Evolutionary conservation across 2,888 invertebrate species (phyloP).

Genomic region (Cyrtodaria siliqua): DNA sequence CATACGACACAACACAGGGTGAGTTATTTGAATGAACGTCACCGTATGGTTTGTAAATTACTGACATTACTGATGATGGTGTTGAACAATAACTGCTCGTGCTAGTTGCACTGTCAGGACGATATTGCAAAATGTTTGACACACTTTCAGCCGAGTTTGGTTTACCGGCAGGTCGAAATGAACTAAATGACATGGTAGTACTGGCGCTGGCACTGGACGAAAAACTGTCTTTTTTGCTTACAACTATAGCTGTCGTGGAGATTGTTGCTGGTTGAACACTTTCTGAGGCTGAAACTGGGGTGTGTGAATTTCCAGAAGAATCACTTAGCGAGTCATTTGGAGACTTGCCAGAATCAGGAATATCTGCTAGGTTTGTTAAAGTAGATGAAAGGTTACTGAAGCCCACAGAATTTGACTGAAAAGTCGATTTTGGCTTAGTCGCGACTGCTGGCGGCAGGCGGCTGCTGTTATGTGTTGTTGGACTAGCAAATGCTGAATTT

Average conservation of each 20-base stretch:
- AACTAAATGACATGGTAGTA: constrained; percentile 64
- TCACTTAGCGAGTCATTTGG: background rate
- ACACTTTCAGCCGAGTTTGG: constrained; percentile 37
- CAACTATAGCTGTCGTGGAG: constrained; percentile 50
- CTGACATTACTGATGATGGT: constrained; percentile 75
- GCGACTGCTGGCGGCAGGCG: constrained; percentile 47
- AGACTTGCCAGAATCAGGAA: background rate
- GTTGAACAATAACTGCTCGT: constrained; percentile 80
- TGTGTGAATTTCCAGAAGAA: background rate
- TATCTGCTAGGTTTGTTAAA: constrained; percentile 43
- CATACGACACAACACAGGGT: constrained; percentile 52
- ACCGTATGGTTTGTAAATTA: constrained; percentile 73
- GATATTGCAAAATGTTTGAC: constrained; percentile 38
- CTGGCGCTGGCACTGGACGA: constrained; percentile 65
- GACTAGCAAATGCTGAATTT: constrained; percentile 63
- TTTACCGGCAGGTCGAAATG: constrained; percentile 58
- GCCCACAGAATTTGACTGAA: constrained; percentile 49
- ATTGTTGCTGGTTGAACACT: constrained; percentile 4
- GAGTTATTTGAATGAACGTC: constrained; percentile 32
- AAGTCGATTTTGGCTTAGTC: constrained; percentile 53
- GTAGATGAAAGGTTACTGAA: constrained; percentile 53
- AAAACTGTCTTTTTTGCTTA: constrained; percentile 69
- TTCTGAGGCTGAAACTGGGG: background rate
- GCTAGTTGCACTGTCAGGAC: constrained; percentile 80
- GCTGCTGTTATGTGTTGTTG: constrained; percentile 63